Conservation (phyloP, 2,888 invertebrate genomes). For the Gymnocheta viridis region DNA sequence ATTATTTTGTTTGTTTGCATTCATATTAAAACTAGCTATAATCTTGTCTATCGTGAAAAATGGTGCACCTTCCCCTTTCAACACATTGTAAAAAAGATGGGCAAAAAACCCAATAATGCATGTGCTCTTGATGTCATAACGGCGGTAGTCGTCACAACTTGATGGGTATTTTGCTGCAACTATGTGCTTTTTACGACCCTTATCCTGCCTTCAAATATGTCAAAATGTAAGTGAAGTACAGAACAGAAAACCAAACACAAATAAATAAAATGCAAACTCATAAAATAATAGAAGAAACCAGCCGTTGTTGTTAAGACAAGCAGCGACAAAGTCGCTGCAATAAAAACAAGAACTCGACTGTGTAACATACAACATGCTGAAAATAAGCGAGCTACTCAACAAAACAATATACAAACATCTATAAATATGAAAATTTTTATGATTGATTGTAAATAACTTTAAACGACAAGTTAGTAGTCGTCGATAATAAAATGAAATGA, state of each 20-base stretch:
- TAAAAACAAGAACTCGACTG: background rate
- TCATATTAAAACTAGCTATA: too few relatives aligned
- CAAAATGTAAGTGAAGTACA: slow-evolving; percentile 10
- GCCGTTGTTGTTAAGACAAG: slow-evolving; percentile 47
- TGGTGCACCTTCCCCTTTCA: background rate
- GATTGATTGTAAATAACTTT: slow-evolving; percentile 69
- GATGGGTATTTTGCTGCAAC: slow-evolving; percentile 62
- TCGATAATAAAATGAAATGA: slow-evolving; percentile 63
- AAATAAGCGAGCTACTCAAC: slow-evolving; percentile 25
- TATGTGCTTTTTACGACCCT: slow-evolving; percentile 52
- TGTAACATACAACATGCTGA: background rate
- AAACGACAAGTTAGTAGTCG: slow-evolving; percentile 65
- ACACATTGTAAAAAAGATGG: background rate
- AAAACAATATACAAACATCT: background rate
- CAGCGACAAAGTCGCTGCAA: slow-evolving; percentile 44
- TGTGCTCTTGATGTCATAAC: slow-evolving; percentile 14
- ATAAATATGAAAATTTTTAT: slow-evolving; percentile 56
- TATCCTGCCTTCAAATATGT: slow-evolving; percentile 60
- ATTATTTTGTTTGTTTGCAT: too few relatives aligned
- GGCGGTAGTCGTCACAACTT: slow-evolving; percentile 56
- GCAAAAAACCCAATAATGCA: slow-evolving; percentile 35
- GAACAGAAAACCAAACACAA: background rate
- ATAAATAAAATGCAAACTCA: slow-evolving; percentile 16
- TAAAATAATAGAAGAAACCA: slow-evolving; percentile 42
- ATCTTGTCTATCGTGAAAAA: background rate